Base-by-base conservation (phyloP, 2,888 invertebrate species). In the Lithophane leautieri region DNA sequence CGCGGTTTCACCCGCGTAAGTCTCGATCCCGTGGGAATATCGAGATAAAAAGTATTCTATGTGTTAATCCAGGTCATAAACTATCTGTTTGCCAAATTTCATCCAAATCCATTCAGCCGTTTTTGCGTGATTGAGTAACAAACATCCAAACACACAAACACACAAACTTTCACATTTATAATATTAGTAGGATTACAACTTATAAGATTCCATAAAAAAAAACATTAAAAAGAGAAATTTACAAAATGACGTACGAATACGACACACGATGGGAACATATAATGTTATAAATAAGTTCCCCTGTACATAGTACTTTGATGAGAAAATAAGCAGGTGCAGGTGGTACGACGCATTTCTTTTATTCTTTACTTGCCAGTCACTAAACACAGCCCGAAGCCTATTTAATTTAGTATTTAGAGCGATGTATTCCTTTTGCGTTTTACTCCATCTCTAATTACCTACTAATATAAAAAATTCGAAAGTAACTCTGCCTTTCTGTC, bases 261-360 rank as follows among this genome's bases (percentile, higher is more conserved):
- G n/a, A 65, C 44, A 44, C 62, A 60, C 25, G 68, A 50, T 22
- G 60, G 16, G 14, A 28, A 62, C 25, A 70, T 60, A 47, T 60
- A 47, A 69, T 19, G 25, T 14, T 69, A 72, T 28, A 28, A 68
- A 47, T 63, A 44, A 61, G 40, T 68, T 78, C 54, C 47, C 42
- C 34, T 62, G 19, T 42, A 11, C 47, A 75, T 52, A 72, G 34
- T 69, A 72, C 8, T 70, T 75, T 22, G 34, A 65, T 82, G 79
- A 25, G 83, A 82, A 80, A 62, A 72, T 58, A 63, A 40, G 40
- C 83, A 83, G 70, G 50, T 77, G 40, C 83, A 83, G 70, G 50
- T 77, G 83, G 28, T 52, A 25, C 6, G 34, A 34, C 44, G 28
- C 58, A n/a, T 25, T 67, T n/a, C 44, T 9, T 70, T 50, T 7